Evolutionary conservation across 2,888 invertebrate genomes (phyloP), one percentile per base, ranked within the genome.

Genomic region (Scelioninae gen. 2): DNA sequence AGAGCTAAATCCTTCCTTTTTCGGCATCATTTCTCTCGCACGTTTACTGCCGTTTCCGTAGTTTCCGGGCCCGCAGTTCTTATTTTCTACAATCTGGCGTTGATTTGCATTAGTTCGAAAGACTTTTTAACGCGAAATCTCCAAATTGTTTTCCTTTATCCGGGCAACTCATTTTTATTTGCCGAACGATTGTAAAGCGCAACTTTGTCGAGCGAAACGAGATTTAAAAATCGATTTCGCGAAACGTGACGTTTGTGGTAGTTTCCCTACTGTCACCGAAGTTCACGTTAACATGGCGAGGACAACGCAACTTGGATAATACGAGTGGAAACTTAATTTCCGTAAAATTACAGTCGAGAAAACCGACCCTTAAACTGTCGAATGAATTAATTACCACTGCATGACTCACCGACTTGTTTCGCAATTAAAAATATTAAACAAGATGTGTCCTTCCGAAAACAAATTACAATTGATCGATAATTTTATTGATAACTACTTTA

Each of bases 321-420:
- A 64, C 64, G 48, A 61, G 65, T 50, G 52, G 57, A 61, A 67
- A 73, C 63, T 73, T 63, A 57, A 61, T 73, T 68, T 67, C 57
- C 67, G 57, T 50, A 57, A 68, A 73, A 73, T 73, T 63, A 67
- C 65, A 48, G 61, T 37, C 25, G 43, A 43, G 63, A 73, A 72
- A 63, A 55, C 52, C 43, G 35, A 50, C 55, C 31, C 50, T 57
- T 50, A 43, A 53, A 57, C 33, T 45, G 18, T 63, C 41, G 37
- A 64, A 71, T 60, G 22, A 60, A 65, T 52, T 65, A 37, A 57
- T 65, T 53, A 35, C 28, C 33, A 63, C 58, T 52, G 41, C 31
- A 43, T 11, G 13, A 58, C 33, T n/a, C 19, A 2, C 6, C 10
- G 6, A 10, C 4, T 31, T 31, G 2, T 31, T 10, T 2, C 2